Base-by-base conservation (phyloP, 2,113 vertebrate species). In the Clupea harengus region DNA sequence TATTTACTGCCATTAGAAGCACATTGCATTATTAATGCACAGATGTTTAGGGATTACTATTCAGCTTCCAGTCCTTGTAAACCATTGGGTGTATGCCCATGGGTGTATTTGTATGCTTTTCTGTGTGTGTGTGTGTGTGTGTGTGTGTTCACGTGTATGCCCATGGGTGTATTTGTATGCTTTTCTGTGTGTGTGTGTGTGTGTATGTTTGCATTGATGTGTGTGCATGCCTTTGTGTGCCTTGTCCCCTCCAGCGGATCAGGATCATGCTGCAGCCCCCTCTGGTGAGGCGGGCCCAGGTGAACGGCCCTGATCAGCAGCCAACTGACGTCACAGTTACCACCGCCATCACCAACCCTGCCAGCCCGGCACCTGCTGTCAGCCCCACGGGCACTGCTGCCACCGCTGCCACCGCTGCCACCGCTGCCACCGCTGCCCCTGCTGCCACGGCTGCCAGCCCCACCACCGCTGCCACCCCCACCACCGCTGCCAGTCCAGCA, bases 241-340 rank as follows among this genome's bases (percentile, higher is more conserved):
- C 83, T 7, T 85, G 88, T 81, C 72, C 44, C 28, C 88, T 88
- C 20, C 91, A 99, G 98, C 97, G 97, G 82, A 95, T 99, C 88
- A 96, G 97, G 91, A 96, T 98, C 89, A 99, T 98, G 97, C 95
- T 97, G 82, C 96, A 96, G 92, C 97, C 97, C 81, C 96, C 95
- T 0, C 95, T 96, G 50, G 96, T 98, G 49, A 92, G 94, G 83
- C 93, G 94, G 81, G 93, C 95, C 82, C 96, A 96, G 6, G 97
- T 98, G 93, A 99, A 98, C 0, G 97, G 96, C 44, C 97, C 97
- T 0, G 98, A 99, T 85, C 97, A 97, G 87, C 97, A 93, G 90
- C 91, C 92, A 44, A 83, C 88, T 52, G 83, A 50, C 25, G 47
- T 82, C 6, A n/a, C 78, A 11, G 84, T 50, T 22, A 82, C 85